Evolutionary conservation across 2,113 vertebrate species (phyloP).

Genomic region (Hassar affinis): DNA sequence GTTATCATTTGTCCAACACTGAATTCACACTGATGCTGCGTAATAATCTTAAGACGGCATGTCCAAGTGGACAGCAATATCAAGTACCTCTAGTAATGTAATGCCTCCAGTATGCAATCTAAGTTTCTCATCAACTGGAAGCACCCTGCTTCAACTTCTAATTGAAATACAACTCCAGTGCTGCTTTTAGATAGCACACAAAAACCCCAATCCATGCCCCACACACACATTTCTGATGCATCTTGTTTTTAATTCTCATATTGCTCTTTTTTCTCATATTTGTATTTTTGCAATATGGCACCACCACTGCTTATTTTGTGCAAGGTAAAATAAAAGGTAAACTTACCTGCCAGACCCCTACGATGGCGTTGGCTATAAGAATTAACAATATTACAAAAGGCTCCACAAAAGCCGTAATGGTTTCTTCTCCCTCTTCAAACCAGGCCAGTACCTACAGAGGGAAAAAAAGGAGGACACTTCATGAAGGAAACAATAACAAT

Average conservation of each 20-base stretch:
- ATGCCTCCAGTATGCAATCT: neutral
- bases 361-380: slow-evolving; percentile 96
- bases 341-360: slow-evolving; percentile 97
- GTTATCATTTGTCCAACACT: neutral
- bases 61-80: neutral
- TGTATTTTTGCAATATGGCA: neutral
- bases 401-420: slow-evolving; percentile 96
- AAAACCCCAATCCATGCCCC: neutral
- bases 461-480: neutral
- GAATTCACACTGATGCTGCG: neutral
- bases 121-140: neutral
- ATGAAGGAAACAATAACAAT: neutral
- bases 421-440: slow-evolving; percentile 99
- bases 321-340: neutral
- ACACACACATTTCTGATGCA: neutral
- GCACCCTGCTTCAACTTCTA: neutral
- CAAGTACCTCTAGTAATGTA: too few relatives aligned
- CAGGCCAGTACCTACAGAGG: slow-evolving; percentile 88
- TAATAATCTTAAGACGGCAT: neutral
- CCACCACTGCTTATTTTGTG: neutral
- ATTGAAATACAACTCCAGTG: neutral
- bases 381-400: slow-evolving; percentile 98
- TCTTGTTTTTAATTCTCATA: neutral
- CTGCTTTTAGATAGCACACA: neutral
- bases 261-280: neutral